Evolutionary conservation across 1,140 invertebrate species (phyloP).

Genomic region (Penaeus indicus): DNA sequence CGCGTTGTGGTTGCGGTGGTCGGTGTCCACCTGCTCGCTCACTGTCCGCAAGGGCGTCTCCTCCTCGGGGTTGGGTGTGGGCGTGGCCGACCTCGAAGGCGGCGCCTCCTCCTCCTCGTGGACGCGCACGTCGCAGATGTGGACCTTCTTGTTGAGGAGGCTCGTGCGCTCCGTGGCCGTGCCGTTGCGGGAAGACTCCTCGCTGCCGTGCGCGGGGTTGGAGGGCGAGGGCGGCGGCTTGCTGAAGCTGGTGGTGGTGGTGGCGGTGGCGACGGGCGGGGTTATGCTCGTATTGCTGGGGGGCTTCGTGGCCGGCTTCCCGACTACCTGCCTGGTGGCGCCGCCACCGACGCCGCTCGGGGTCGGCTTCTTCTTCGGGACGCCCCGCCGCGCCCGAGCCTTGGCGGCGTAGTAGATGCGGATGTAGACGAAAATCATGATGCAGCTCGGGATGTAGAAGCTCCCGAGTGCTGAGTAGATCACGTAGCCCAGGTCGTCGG

Average conservation of each 20-base stretch:
- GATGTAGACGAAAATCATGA: constrained; percentile 99
- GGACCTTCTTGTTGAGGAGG: constrained; percentile 63
- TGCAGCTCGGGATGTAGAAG: constrained; percentile 98
- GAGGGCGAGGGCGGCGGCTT: constrained; percentile 36
- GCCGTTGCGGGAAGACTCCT: constrained; percentile 54
- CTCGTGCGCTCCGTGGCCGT: constrained; percentile 55
- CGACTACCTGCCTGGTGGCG: background rate
- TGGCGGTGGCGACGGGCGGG: constrained; percentile 23
- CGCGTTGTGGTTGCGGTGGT: constrained; percentile 66
- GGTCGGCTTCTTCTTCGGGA: constrained; percentile 61
- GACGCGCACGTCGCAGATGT: constrained; percentile 64
- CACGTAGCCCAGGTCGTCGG: constrained; percentile 96
- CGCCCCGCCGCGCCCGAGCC: constrained; percentile 71
- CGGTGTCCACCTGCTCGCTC: constrained; percentile 64
- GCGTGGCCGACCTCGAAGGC: constrained; percentile 31
- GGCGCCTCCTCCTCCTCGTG: constrained; percentile 56
- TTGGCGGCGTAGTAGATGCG: constrained; percentile 98
- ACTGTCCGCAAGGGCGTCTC: constrained; percentile 59
- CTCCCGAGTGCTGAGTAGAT: constrained; percentile 97
- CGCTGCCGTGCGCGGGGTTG: background rate
- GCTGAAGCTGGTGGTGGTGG: constrained; percentile 60
- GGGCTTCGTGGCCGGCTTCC: constrained; percentile 23
- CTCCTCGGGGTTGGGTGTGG: constrained; percentile 37
- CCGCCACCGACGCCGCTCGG: background rate
- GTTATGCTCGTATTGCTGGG: constrained; percentile 16